Base-by-base conservation (phyloP, 1,140 invertebrate species). In the Habropoda laboriosa region DNA sequence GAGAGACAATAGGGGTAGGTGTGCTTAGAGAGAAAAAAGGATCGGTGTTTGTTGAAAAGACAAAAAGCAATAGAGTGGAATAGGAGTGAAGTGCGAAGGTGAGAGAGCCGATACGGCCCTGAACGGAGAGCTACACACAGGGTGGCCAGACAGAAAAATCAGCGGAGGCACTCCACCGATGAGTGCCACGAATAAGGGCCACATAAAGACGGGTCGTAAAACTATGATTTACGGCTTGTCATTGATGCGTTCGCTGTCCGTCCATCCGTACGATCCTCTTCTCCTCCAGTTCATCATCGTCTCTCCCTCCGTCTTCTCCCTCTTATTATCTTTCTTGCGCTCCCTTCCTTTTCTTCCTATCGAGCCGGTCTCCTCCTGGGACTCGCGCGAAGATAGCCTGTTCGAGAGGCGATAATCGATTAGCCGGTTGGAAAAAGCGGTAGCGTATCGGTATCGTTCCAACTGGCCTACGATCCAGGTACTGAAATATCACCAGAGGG, bases 151-250 rank as follows among this genome's bases (percentile, higher is more conserved):
- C 85, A 79, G 77, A 87, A 87, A 87, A 87, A 87, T 86, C 70
- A n/a, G 21, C 61, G 70, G 63, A 81, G 78, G 57, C 72, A 78
- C 81, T 88, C 61, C 58, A 75, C 72, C 87, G 86, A 86, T 82
- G 86, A 88, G 88, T 87, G 80, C 81, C 85, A 86, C 88, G 85
- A 88, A 89, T 89, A 89, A 90, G 89, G 87, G 83, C 89, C 86
- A 87, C 87, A 87, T 90, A 91, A 91, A 90, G 87, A 90, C 84
- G 86, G 82, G 85, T 83, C 89, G 86, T 91, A 91, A 91, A 91
- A 90, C 89, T 91, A 91, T 91, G 90, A 91, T 91, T 91, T 91
- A 91, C 89, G 82, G 89, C 90, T 89, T 90, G 90, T 91, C 90
- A 90, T 89, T 91, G 90, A 86, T 89, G 86, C 87, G 88, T 86